Evolutionary conservation across 2,888 invertebrate genomes (phyloP).

Genomic region (Lasioglossum lativentre): DNA sequence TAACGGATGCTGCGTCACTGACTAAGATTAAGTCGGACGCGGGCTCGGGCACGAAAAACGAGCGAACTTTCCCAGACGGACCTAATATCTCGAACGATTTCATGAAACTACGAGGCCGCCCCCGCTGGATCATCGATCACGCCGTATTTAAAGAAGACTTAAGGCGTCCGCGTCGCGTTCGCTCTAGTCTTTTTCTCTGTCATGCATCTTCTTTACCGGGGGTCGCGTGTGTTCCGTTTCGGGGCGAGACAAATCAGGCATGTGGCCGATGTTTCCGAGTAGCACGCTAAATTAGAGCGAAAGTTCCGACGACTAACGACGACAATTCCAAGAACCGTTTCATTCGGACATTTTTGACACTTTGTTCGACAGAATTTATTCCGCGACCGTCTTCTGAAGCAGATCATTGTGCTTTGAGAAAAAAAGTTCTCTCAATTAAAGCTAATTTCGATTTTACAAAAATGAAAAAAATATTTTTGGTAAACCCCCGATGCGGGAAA

Average conservation of each 20-base stretch:
- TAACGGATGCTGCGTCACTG: background rate
- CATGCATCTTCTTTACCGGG: constrained; percentile 32
- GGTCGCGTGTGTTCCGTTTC: constrained; percentile 34
- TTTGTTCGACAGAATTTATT: background rate
- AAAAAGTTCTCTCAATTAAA: too few species aligned
- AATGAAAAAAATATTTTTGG: too few species aligned
- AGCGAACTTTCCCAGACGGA: constrained; percentile 3
- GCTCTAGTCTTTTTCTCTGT: background rate
- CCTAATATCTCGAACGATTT: constrained; percentile 22
- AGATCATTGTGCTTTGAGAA: background rate
- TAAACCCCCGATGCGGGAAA: too few species aligned
- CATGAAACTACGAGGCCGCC: constrained; percentile 13
- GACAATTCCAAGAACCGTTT: background rate
- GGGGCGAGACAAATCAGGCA: constrained; percentile 38
- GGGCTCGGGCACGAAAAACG: background rate
- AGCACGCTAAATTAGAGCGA: constrained; percentile 41
- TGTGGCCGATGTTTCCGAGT: constrained; percentile 38
- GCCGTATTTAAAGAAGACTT: constrained; percentile 57
- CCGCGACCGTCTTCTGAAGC: background rate
- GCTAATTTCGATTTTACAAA: too few species aligned
- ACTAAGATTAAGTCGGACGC: background rate
- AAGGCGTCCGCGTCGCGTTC: constrained; percentile 18
- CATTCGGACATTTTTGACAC: background rate
- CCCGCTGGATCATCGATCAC: constrained; percentile 57
- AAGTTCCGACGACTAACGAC: background rate